Percentiles rank a stretch among this genome's conserved stretches.
Evolutionary conservation across 2,888 invertebrate species (phyloP).

Genomic region (Pinctada fucata): DNA sequence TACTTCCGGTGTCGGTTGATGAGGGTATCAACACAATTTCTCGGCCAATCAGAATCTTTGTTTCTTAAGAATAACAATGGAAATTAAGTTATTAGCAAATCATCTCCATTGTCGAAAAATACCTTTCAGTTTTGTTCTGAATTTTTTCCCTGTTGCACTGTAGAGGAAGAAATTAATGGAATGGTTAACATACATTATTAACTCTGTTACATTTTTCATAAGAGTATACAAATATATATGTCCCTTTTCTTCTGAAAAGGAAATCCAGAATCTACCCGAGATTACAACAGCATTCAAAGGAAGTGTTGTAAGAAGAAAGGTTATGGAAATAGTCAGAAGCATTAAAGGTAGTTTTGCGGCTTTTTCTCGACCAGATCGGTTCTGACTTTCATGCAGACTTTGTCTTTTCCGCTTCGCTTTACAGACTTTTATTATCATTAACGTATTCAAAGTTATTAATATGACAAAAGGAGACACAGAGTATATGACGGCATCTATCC

Average conservation of each 20-base stretch:
- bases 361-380: conserved; percentile 21
- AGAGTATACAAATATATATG: conserved; percentile 55
- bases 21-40: too few relatives aligned
- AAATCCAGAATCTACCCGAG: conserved; percentile 48
- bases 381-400: conserved; percentile 35
- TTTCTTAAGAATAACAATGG: too few relatives aligned
- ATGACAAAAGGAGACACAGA: conserved; percentile 72
- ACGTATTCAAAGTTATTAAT: conserved; percentile 68
- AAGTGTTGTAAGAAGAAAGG: conserved; percentile 71
- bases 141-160: conserved; percentile 67
- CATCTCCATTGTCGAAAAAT: too few relatives aligned
- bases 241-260: conserved; percentile 38
- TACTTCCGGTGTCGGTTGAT: too few relatives aligned
- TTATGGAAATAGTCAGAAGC: conserved; percentile 72
- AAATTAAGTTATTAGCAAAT: too few relatives aligned
- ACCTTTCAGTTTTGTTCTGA: conserved; percentile 44
- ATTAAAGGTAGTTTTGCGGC: conserved; percentile 57
- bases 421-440: conserved; percentile 71
- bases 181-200: conserved; percentile 73
- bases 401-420: conserved; percentile 51
- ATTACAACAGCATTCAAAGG: conserved; percentile 70
- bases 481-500: conserved; percentile 73
- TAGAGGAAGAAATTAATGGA: conserved; percentile 71
- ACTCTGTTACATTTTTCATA: conserved; percentile 65
- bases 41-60: too few relatives aligned